Evolutionary conservation across 2,113 vertebrate genomes (phyloP), one percentile per base, ranked within the genome.

Genomic region (Furnarius figulus): DNA sequence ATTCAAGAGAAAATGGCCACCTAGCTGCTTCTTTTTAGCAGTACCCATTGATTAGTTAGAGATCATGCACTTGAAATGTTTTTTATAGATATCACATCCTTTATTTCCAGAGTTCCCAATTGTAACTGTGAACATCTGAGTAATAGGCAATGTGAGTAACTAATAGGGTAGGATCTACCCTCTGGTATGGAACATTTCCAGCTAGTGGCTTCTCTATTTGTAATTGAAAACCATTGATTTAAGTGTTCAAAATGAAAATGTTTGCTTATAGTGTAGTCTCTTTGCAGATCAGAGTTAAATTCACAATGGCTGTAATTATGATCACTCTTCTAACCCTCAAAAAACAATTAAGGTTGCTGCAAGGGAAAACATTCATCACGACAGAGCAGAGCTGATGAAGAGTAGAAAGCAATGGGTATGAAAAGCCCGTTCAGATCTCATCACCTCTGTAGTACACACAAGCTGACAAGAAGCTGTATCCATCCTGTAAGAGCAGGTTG

Each of bases 341-440:
- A 94, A 89, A 63, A 92, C 90, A 97, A 96, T 89, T 95, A 95
- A 85, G 52, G 49, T 53, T 76, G 70, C 71, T 94, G 49, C 46
- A 95, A 87, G 46, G 47, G 50, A 94, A 91, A 90, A 12, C 40
- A 91, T 93, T 66, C 55, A 73, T 91, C 78, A 96, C 4, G 6
- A 40, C 27, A 84, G 83, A 88, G 87, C 79, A 93, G 65, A 81
- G n/a, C 28, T 37, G 76, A 84, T 87, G 63, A 72, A 40, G 62
- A 82, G 66, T 5, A 33, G 77, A 62, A 85, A 55, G 85, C 81
- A 76, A 40, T 5, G 33, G 40, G 89, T 62, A 83, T 42, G 78
- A 96, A 89, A 82, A 82, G 28, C 66, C 37, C 62, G 40, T 12
- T 95, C 50, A 80, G 62, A 39, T 66, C 52, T 74, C 79, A 90